phyloP scores from a whole-genome alignment of 2,797 vertebrate species.

The Neosilurus mollespiculum region DNA sequence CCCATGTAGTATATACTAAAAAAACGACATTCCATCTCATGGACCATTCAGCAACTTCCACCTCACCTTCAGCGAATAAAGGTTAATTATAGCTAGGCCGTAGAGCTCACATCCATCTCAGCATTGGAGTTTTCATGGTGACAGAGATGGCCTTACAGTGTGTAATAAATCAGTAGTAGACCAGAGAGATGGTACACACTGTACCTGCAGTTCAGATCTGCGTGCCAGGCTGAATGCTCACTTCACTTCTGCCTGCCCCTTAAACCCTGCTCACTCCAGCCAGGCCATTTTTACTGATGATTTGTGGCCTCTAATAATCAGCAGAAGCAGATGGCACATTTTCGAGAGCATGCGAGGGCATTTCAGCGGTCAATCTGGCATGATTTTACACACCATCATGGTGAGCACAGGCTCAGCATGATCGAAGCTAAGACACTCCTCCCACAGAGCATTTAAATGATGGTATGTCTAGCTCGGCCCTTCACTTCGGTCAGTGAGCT shows the following conservation, averaged over 20 bases:
- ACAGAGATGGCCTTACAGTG: slow-evolving; percentile 24
- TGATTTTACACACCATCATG: slow-evolving; percentile 15
- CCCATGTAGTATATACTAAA: too few species aligned
- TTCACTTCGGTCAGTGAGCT: slow-evolving; percentile 16
- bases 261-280: neutral
- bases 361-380: slow-evolving; percentile 21
- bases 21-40: too few species aligned
- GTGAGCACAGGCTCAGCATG: slow-evolving; percentile 15
- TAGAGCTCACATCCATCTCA: neutral
- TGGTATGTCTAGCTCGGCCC: slow-evolving; percentile 46
- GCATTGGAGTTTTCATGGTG: neutral
- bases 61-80: too few species aligned
- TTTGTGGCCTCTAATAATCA: slow-evolving; percentile 19
- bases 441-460: slow-evolving; percentile 40
- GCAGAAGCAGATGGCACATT: slow-evolving; percentile 40
- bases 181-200: slow-evolving; percentile 34
- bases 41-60: too few species aligned
- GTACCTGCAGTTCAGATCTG: slow-evolving; percentile 26
- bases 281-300: slow-evolving; percentile 24
- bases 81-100: neutral
- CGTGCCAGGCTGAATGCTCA: neutral
- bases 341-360: neutral
- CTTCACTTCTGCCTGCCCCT: neutral
- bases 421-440: slow-evolving; percentile 9
- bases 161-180: slow-evolving; percentile 53